Conservation (phyloP, 1,140 invertebrate genomes). For the Halotydeus destructor region DNA sequence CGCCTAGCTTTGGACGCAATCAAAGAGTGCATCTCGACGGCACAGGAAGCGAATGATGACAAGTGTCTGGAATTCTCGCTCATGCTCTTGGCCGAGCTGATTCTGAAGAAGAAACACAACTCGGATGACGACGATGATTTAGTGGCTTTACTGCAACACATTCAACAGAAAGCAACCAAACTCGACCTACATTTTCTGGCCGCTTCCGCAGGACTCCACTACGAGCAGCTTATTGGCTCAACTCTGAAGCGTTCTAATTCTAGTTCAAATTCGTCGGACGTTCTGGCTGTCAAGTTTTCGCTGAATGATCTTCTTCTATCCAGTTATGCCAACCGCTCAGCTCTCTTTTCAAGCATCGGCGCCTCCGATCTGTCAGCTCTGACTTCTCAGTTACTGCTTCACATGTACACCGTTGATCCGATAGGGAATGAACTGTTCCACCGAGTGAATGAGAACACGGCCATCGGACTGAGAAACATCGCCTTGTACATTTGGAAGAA, state of each 20-base stretch:
- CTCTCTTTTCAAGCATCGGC: conserved; percentile 8
- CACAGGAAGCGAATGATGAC: conserved; percentile 14
- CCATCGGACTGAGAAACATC: conserved; percentile 10
- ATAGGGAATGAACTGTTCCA: conserved; percentile 9
- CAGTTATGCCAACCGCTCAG: conserved; percentile 7
- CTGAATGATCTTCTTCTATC: conserved; percentile 12
- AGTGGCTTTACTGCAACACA: conserved; percentile 2
- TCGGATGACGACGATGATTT: conserved; percentile 7
- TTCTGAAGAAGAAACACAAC: conserved; percentile 1
- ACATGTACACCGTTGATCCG: conserved; percentile 10
- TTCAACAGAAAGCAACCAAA: not conserved
- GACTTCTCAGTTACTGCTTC: conserved; percentile 6
- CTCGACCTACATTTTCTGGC: not conserved
- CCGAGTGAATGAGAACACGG: conserved; percentile 11
- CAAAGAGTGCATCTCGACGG: conserved; percentile 12
- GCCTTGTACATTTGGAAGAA: conserved; percentile 11
- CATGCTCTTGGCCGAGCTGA: conserved; percentile 8
- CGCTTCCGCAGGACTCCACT: not conserved
- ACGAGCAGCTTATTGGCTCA: conserved; percentile 1
- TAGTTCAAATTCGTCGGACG: not conserved
- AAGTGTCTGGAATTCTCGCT: conserved; percentile 12
- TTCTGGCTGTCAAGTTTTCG: conserved; percentile 11
- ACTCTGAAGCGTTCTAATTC: not conserved
- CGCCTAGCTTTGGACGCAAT: conserved; percentile 10
- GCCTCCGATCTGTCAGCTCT: conserved; percentile 7